Conservation (phyloP, 2,113 vertebrate genomes). For the Ceyx cyanopectus region DNA sequence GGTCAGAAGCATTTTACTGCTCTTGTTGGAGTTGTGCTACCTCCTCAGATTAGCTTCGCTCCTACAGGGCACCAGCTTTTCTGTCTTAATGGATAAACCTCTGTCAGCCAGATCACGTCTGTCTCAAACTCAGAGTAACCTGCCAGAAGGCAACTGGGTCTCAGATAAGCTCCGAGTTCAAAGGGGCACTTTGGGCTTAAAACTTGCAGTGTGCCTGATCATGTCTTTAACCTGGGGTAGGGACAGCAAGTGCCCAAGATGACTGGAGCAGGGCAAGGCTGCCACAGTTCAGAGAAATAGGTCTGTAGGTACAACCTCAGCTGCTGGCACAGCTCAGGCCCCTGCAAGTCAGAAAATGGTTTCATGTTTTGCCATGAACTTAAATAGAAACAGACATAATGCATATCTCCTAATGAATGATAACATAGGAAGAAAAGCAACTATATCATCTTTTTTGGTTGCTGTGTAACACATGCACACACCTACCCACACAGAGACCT, state of each 20-base stretch:
- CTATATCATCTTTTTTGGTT: not conserved
- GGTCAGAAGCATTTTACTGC: not conserved
- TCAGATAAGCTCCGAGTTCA: constrained; percentile 14
- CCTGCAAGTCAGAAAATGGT: not conserved
- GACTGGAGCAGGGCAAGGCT: not conserved
- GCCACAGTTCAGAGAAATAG: not conserved
- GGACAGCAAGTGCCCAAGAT: not conserved
- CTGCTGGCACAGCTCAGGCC: fast-evolving
- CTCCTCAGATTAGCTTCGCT: not conserved
- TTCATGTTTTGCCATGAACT: not conserved
- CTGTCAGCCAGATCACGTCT: not conserved
- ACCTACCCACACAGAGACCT: not conserved
- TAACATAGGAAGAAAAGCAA: not conserved
- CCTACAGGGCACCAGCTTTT: not conserved
- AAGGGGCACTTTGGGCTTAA: constrained; percentile 3
- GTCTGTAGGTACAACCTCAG: not conserved
- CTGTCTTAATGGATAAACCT: constrained; percentile 29
- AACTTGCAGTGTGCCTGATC: not conserved
- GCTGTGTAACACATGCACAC: not conserved
- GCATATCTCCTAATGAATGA: not conserved
- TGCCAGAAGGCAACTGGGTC: not conserved
- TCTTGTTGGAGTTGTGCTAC: not conserved
- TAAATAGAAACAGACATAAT: not conserved
- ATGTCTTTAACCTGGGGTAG: not conserved
- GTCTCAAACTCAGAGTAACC: not conserved